phyloP scores from a whole-genome alignment of 2,888 invertebrate species.

The Drosophila aldrichi region DNA sequence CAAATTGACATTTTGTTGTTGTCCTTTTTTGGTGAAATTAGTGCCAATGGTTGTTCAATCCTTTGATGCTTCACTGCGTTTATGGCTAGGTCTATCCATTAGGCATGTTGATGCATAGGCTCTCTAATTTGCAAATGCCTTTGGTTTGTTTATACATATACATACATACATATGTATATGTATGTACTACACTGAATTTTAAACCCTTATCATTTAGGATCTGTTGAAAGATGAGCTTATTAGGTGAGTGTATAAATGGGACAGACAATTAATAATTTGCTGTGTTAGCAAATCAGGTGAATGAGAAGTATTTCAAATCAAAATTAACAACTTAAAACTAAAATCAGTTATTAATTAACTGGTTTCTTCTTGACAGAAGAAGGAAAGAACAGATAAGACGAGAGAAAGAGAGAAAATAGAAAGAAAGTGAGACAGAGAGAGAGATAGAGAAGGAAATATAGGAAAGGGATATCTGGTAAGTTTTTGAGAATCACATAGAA shows the following conservation, averaged over 20 bases:
- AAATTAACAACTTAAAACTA: too few species aligned
- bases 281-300: background rate
- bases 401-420: too few species aligned
- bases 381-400: too few species aligned
- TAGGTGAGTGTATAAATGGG: background rate
- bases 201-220: background rate
- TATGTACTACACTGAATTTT: background rate
- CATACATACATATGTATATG: background rate
- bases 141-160: background rate
- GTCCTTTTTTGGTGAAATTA: conserved; percentile 44
- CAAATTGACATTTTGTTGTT: conserved; percentile 68
- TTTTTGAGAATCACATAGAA: background rate
- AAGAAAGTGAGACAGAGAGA: too few species aligned
- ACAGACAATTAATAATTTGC: background rate
- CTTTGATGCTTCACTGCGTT: conserved; percentile 32
- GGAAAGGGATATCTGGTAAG: background rate
- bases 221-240: background rate
- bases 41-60: conserved; percentile 52
- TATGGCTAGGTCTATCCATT: conserved; percentile 23
- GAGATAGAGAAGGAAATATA: too few species aligned
- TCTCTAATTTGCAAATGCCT: conserved; percentile 49
- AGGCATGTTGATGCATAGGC: conserved; percentile 16
- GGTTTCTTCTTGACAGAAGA: too few species aligned
- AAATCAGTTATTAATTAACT: too few species aligned
- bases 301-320: too few species aligned